Evolutionary conservation across 1,140 invertebrate species (phyloP).

Genomic region (Drosophila sucinea): DNA sequence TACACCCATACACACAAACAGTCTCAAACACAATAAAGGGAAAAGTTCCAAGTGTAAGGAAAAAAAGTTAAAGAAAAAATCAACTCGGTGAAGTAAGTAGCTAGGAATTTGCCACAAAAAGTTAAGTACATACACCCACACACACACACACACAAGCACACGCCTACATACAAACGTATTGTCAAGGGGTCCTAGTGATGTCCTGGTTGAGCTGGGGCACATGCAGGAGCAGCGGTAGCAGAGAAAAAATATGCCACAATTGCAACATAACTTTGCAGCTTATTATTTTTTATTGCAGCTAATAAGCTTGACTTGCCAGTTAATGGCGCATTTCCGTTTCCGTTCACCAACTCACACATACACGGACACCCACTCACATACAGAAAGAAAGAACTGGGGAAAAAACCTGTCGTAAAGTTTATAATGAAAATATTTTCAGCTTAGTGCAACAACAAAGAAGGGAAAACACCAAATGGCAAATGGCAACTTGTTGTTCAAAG

Average conservation of each 20-base stretch:
- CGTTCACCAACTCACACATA: conserved; percentile 40
- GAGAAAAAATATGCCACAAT: conserved; percentile 65
- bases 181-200: conserved; percentile 1
- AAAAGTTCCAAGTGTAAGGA: conserved; percentile 49
- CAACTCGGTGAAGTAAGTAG: conserved; percentile 50
- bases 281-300: conserved; percentile 80
- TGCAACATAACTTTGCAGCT: conserved; percentile 79
- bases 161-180: neutral
- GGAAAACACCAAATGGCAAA: conserved; percentile 28
- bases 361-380: conserved; percentile 6
- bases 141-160: conserved; percentile 24
- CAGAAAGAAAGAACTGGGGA: neutral
- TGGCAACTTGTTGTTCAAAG: conserved; percentile 69
- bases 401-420: conserved; percentile 76
- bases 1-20: conserved; percentile 8
- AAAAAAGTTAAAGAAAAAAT: conserved; percentile 26
- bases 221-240: neutral
- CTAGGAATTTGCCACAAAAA: conserved; percentile 45
- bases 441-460: conserved; percentile 43
- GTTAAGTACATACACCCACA: conserved; percentile 36
- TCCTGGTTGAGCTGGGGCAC: neutral
- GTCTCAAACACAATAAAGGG: conserved; percentile 34
- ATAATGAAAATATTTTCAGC: conserved; percentile 79
- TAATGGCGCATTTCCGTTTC: conserved; percentile 79
- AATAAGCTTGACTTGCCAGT: conserved; percentile 78